Conservation (phyloP, 2,888 invertebrate species). For the Dasysyrphus tricinctus region DNA sequence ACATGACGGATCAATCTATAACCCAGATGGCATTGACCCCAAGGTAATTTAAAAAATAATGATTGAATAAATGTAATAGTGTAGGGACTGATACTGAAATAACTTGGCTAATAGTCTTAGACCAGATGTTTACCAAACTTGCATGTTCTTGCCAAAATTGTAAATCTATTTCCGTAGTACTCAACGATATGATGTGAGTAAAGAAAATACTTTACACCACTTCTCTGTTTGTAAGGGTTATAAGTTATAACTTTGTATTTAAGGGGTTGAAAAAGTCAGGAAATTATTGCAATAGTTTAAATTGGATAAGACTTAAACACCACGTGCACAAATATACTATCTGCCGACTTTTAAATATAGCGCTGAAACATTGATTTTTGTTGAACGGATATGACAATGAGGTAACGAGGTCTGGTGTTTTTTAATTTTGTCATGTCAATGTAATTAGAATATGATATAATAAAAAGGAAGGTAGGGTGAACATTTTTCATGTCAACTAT, state of each 20-base stretch:
- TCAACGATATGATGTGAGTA: neutral
- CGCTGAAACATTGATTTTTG: constrained; percentile 15
- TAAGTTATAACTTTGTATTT: constrained; percentile 21
- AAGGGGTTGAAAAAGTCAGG: constrained; percentile 27
- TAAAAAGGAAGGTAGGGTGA: no score
- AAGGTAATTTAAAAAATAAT: constrained; percentile 81
- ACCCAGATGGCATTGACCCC: constrained; percentile 88
- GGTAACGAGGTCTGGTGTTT: neutral
- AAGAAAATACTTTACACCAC: neutral
- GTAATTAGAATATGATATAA: neutral
- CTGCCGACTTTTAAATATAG: constrained; percentile 10
- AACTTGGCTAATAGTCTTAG: neutral
- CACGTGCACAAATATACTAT: constrained; percentile 11
- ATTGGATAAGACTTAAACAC: constrained; percentile 16
- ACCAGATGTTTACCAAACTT: constrained; percentile 44
- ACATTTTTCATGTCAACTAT: no score
- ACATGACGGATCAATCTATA: constrained; percentile 86
- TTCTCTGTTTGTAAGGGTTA: neutral
- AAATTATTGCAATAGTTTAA: constrained; percentile 34
- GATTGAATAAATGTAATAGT: neutral
- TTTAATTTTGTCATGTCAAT: constrained; percentile 13
- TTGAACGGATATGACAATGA: constrained; percentile 2
- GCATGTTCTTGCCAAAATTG: constrained; percentile 38
- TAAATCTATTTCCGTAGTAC: constrained; percentile 23
- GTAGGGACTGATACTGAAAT: constrained; percentile 1